phyloP scores from a whole-genome alignment of 2,113 vertebrate genomes.

The Pholis gunnellus region DNA sequence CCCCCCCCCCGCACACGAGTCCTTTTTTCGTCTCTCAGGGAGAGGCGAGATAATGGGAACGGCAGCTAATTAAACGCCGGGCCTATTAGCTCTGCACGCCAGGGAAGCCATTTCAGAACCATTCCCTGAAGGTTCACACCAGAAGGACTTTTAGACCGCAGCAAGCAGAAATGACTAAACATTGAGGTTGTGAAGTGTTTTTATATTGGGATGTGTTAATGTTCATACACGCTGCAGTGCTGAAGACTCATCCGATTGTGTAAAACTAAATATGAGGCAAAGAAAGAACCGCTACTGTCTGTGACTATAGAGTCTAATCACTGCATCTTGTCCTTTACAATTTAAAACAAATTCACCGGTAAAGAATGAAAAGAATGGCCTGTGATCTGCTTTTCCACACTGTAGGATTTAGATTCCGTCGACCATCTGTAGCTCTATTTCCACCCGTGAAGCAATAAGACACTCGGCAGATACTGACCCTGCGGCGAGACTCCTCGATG shows the following conservation, averaged over 20 bases:
- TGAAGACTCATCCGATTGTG: slow-evolving; percentile 1
- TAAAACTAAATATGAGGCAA: slow-evolving; percentile 10
- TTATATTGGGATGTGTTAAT: slow-evolving; percentile 1
- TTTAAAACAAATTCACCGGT: neutral
- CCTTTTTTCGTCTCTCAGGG: slow-evolving; percentile 68
- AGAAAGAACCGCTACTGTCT: neutral
- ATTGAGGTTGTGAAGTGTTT: slow-evolving; percentile 26
- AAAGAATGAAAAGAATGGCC: neutral
- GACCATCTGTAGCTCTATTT: neutral
- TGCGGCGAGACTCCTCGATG: slow-evolving; percentile 96
- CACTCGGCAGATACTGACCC: slow-evolving; percentile 85
- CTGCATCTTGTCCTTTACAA: neutral
- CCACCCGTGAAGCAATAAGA: slow-evolving; percentile 14
- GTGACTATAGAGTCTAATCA: neutral
- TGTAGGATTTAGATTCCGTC: slow-evolving; percentile 7
- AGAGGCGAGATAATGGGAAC: slow-evolving; percentile 78
- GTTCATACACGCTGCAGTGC: neutral
- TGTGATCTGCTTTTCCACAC: neutral
- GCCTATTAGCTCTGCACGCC: slow-evolving; percentile 77
- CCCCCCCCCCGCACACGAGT: slow-evolving; percentile 32
- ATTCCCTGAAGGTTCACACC: slow-evolving; percentile 68
- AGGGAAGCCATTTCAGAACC: slow-evolving; percentile 76
- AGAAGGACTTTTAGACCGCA: slow-evolving; percentile 69
- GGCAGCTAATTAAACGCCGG: slow-evolving; percentile 81
- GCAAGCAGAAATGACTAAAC: slow-evolving; percentile 48